Base-by-base conservation (phyloP, 2,797 vertebrate species). In the Smutsia gigantea region DNA sequence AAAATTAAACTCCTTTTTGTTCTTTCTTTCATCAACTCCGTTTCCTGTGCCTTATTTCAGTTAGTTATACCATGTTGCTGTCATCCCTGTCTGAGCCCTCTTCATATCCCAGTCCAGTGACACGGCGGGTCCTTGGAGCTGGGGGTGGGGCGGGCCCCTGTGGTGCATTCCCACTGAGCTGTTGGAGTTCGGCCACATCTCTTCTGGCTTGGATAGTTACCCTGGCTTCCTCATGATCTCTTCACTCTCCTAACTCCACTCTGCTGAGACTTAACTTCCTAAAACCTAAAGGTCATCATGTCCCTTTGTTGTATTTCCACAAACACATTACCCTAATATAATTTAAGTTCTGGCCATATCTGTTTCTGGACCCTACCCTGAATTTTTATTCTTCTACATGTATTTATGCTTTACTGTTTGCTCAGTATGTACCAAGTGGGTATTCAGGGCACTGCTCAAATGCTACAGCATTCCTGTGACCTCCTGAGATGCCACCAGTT, bases 211-310 rank as follows among this genome's bases (percentile, higher is more conserved):
- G 75, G 51, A 64, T 15, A 9, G 55, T 87, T 49, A 51, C n/a
- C 31, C 72, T 34, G 78, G 29, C 78, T 21, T 63, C 66, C 63
- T 92, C 3, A 0, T 5, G 3, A 71, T 69, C 4, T 9, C 14
- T 63, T 71, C 63, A 11, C 17, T 21, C 37, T 83, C 34, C 25
- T 29, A 46, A 15, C 72, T 63, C 29, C 0, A 4, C 42, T 93
- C 15, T 64, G 42, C 79, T 29, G 69, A 95, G 94, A 57, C 31
- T 68, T 64, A 13, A 63, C 92, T 87, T 93, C 49, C 68, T 88
- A n/a, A 78, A 77, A 69, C 79, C 81, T 51, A 31, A 78, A 1
- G 82, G 66, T 46, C 75, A 42, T 59, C 3, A 37, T 25, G 49
- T 64, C n/a, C 55, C 90, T 84, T 82, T 39, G 10, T 18, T 71